Base-by-base conservation (phyloP, 2,113 vertebrate species). In the Dicaeum eximium region DNA sequence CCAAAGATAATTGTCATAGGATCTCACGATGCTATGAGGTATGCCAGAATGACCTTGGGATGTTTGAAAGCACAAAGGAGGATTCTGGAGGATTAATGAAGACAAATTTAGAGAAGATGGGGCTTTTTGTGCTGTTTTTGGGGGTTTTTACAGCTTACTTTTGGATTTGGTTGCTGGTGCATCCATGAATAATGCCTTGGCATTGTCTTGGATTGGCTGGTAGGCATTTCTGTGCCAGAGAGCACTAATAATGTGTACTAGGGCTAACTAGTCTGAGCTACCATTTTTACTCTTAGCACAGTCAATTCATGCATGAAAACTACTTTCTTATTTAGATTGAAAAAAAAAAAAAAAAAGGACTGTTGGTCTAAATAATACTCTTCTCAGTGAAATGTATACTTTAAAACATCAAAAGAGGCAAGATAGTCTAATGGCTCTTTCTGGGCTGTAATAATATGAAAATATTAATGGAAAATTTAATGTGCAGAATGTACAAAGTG, bases 351-450 rank as follows among this genome's bases (percentile, higher is more conserved):
- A 10, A 13, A 28, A 69, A 38, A 47, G 13, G 7, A 9, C 7
- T 0, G 0, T 6, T 8, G 40, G 5, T 60, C 33, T 28, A 72
- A 65, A 58, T 42, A 65, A 18, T 37, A 45, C 2, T 44, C 4
- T 25, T 82, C 20, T 37, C 5, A 0, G 21, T 57, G 50, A 80
- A 92, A 80, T 9, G 13, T 47, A 73, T 12, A 42, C 3, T 72
- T 86, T 21, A 45, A 1, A 80, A 28, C 33, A 88, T 66, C 75
- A 88, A 77, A 89, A 92, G 40, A 69, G 2, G 57, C 2, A 72
- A 81, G 51, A 61, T 30, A 40, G 70, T 77, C 15, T 75, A 90
- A 92, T 50, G 10, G 3, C 33, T 80, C 23, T 50, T 92, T 84
- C 44, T 84, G 21, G 2, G 18, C 30, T 28, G 7, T 20, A 86